Conservation (phyloP, 2,888 invertebrate species). For the Brachycybe producta region DNA sequence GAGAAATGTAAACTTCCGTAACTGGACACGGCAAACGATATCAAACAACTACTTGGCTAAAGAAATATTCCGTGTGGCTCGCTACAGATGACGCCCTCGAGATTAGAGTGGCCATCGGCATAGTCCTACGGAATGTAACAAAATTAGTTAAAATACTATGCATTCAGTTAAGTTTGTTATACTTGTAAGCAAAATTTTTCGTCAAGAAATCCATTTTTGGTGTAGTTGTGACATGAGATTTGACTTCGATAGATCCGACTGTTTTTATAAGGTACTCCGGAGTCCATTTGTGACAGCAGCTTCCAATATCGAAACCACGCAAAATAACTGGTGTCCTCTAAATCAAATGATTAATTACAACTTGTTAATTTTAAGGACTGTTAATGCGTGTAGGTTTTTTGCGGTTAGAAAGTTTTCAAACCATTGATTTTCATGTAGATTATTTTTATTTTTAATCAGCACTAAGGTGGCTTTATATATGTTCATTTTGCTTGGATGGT, state of each 20-base stretch:
- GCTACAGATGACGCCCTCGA: slow-evolving; percentile 30
- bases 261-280: slow-evolving; percentile 34
- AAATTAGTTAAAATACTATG: background rate
- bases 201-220: slow-evolving; percentile 39
- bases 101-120: slow-evolving; percentile 37
- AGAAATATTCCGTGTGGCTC: slow-evolving; percentile 31
- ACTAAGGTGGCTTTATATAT: no score
- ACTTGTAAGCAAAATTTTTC: slow-evolving; percentile 42
- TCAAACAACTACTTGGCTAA: slow-evolving; percentile 20
- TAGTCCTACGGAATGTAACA: slow-evolving; percentile 28
- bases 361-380: no score
- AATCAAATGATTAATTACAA: background rate
- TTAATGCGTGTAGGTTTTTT: no score
- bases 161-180: slow-evolving; percentile 10
- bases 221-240: slow-evolving; percentile 38
- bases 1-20: background rate
- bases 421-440: no score
- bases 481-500: no score
- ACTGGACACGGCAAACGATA: background rate
- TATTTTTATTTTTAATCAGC: no score
- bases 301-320: slow-evolving; percentile 36
- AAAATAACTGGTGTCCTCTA: slow-evolving; percentile 34
- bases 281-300: slow-evolving; percentile 38
- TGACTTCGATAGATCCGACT: slow-evolving; percentile 34
- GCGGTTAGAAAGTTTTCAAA: no score